These are phyloP conservation scores for Apostichopus parvimensis DNA, from an alignment of 35 echinoderm and acorn worm genomes.

Conservation along the genomic window DNA sequence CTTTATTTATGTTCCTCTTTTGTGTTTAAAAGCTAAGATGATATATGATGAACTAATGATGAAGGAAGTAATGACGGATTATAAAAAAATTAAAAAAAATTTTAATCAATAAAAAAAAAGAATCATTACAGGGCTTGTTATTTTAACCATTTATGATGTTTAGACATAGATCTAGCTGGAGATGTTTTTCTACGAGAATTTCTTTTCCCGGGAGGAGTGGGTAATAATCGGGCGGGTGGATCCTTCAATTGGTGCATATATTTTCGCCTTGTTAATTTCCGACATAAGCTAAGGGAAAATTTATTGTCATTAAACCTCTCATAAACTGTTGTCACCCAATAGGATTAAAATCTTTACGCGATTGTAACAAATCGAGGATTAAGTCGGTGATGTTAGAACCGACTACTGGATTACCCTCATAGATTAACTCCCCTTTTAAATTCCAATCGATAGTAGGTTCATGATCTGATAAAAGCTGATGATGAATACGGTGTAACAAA, in stretches of 20 bases:
- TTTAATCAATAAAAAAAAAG: not conserved
- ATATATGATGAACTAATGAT: not conserved
- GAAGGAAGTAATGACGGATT: not conserved
- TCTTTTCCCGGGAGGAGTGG: not conserved
- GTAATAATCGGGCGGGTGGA: too few relatives aligned
- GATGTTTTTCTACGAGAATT: not conserved
- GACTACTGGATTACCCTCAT: too few relatives aligned
- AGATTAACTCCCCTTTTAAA: conserved; percentile 19
- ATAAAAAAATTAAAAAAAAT: not conserved
- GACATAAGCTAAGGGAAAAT: not conserved
- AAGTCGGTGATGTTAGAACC: not conserved
- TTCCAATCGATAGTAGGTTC: conserved; percentile 6
- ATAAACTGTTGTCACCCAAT: conserved; percentile 34
- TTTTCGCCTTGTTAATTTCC: too few relatives aligned
- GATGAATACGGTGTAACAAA: not conserved
- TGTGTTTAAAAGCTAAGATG: not conserved
- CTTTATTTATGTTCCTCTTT: not conserved
- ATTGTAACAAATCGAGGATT: not conserved
- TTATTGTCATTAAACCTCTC: not conserved
- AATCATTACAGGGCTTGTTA: not conserved
- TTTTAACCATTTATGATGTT: not conserved
- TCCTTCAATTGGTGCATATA: not conserved
- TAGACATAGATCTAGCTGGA: not conserved
- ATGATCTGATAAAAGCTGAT: too few relatives aligned
- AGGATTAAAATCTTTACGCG: conserved; percentile 34